Conservation (phyloP, 2,888 invertebrate species). For the Serripes groenlandicus region DNA sequence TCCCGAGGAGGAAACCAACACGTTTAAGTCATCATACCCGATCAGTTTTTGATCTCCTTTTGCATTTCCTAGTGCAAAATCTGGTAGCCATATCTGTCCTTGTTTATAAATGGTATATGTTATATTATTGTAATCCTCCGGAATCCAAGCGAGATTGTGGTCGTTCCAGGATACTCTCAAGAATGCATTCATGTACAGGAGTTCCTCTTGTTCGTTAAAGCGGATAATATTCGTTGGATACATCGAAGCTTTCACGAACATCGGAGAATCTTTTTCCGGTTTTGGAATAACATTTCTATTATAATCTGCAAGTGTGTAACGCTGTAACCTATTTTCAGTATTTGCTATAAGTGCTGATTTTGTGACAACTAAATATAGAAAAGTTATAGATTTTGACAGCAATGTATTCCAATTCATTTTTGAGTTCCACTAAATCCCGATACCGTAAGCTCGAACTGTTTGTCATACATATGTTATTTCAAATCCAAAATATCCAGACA, state of each 20-base stretch:
- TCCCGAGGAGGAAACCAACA: not conserved
- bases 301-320: not conserved
- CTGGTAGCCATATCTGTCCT: constrained; percentile 8
- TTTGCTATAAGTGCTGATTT: not conserved
- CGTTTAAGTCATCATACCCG: not conserved
- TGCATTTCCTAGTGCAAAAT: not conserved
- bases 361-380: too few species aligned
- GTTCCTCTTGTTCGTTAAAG: constrained; percentile 3
- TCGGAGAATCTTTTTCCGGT: not conserved
- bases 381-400: too few species aligned
- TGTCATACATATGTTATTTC: too few species aligned
- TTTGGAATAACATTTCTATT: constrained; percentile 4
- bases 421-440: too few species aligned
- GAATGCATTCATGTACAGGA: too few species aligned
- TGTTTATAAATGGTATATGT: constrained; percentile 1
- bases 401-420: too few species aligned
- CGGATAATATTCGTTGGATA: not conserved
- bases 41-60: constrained; percentile 9
- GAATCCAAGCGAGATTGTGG: too few species aligned
- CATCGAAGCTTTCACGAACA: not conserved
- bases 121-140: too few species aligned
- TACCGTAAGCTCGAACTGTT: too few species aligned
- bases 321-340: not conserved
- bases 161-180: too few species aligned
- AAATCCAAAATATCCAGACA: too few species aligned